Evolutionary conservation across 2,888 invertebrate species (phyloP).

Genomic region (Hirtodrosophila trivittata): DNA sequence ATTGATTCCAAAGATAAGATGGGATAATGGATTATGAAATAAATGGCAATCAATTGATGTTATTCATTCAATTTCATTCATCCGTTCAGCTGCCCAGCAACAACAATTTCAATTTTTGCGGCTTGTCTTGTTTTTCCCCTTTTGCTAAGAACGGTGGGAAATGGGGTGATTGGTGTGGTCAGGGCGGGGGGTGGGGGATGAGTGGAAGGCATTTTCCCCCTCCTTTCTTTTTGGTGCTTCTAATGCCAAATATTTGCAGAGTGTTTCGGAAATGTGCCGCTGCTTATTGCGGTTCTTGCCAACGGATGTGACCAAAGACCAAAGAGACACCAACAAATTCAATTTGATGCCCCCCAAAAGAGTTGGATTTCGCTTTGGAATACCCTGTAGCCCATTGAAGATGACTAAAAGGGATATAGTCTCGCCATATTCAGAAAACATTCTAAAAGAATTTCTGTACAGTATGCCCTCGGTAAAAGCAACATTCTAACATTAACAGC

Average conservation of each 20-base stretch:
- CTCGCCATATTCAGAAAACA: no score
- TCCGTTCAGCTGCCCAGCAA: slow-evolving; percentile 4
- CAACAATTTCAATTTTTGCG: slow-evolving; percentile 21
- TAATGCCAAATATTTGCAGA: slow-evolving; percentile 33
- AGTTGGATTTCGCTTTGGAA: slow-evolving; percentile 19
- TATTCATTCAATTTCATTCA: slow-evolving; percentile 27
- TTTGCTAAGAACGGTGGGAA: neutral
- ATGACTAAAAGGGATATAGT: no score
- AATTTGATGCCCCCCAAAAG: slow-evolving; percentile 27
- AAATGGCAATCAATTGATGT: slow-evolving; percentile 15
- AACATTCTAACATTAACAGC: no score
- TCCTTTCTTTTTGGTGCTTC: slow-evolving; percentile 7
- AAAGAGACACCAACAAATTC: slow-evolving; percentile 37
- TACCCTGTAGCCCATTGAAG: neutral
- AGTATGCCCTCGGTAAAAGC: no score
- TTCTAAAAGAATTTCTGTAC: no score
- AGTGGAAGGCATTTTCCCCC: slow-evolving; percentile 12
- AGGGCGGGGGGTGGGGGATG: neutral
- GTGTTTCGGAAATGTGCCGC: slow-evolving; percentile 54
- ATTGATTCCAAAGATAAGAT: no score
- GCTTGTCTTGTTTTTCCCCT: slow-evolving; percentile 14
- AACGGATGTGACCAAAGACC: slow-evolving; percentile 50
- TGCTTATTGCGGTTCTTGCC: slow-evolving; percentile 30
- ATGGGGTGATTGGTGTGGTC: no score
- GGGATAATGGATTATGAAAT: slow-evolving; percentile 4